These are phyloP conservation scores for Elgaria multicarinata DNA, from an alignment of 2,113 vertebrate genomes.

Conservation along the genomic window DNA sequence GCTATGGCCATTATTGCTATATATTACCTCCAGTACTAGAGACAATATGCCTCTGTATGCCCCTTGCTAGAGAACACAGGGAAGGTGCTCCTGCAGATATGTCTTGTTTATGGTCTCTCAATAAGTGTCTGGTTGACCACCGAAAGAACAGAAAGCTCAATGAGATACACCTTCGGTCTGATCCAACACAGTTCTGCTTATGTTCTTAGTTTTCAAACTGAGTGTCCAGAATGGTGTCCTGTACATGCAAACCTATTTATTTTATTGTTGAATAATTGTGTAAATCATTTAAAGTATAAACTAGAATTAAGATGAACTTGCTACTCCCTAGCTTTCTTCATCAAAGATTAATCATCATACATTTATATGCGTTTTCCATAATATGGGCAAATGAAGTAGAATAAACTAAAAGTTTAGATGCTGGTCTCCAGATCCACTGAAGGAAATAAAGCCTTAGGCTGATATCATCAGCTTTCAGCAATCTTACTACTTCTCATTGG, in stretches of 20 bases:
- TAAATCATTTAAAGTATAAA: background rate
- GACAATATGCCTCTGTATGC: no score
- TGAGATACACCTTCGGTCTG: no score
- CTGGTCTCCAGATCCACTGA: background rate
- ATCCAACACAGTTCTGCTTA: no score
- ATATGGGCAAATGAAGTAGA: background rate
- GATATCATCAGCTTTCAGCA: conserved; percentile 12
- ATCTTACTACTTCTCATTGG: background rate
- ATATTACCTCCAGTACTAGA: no score
- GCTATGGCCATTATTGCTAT: no score
- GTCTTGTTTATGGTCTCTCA: no score
- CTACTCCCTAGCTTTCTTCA: background rate
- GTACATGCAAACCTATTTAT: background rate
- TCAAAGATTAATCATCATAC: rapidly evolving
- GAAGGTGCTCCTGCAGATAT: no score
- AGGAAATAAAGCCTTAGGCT: background rate
- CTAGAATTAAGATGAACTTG: rapidly evolving
- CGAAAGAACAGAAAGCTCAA: no score
- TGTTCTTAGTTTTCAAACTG: background rate
- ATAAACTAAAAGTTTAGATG: background rate
- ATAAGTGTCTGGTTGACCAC: no score
- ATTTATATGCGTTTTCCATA: background rate
- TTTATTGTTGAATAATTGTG: background rate
- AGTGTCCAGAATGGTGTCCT: background rate
- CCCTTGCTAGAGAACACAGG: no score